These are phyloP conservation scores for Axis porcinus DNA, from an alignment of 2,113 vertebrate species.

Conservation along the genomic window DNA sequence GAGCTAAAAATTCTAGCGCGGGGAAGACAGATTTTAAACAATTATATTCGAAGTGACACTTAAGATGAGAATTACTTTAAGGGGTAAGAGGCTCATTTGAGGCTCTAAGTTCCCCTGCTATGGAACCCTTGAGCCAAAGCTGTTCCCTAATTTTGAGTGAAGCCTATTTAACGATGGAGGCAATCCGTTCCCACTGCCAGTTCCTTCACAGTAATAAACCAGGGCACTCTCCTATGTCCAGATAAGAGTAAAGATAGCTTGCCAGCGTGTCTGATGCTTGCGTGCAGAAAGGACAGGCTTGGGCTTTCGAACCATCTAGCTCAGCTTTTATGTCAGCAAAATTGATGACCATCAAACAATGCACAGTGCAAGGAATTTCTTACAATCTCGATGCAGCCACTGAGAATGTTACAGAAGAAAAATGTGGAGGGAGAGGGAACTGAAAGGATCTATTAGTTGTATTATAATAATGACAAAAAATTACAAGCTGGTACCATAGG, in stretches of 20 bases:
- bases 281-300: neutral
- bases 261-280: neutral
- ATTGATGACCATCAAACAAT: conserved; percentile 9
- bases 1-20: neutral
- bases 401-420: neutral
- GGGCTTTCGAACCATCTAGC: neutral
- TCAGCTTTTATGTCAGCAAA: conserved; percentile 38
- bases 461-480: neutral
- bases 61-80: neutral
- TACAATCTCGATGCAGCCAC: neutral
- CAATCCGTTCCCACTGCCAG: neutral
- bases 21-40: neutral
- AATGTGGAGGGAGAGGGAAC: neutral
- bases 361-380: neutral
- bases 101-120: neutral
- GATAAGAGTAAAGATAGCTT: neutral
- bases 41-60: neutral
- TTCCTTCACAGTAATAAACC: neutral
- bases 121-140: no score
- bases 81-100: neutral
- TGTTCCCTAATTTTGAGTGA: neutral
- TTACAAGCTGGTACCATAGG: neutral
- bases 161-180: accelerated
- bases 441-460: neutral
- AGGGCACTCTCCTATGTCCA: neutral